A percentile compares a stretch with the other conserved stretches of the same genome.
phyloP scores from a whole-genome alignment of 2,113 vertebrate species.

The Lonchura striata region DNA sequence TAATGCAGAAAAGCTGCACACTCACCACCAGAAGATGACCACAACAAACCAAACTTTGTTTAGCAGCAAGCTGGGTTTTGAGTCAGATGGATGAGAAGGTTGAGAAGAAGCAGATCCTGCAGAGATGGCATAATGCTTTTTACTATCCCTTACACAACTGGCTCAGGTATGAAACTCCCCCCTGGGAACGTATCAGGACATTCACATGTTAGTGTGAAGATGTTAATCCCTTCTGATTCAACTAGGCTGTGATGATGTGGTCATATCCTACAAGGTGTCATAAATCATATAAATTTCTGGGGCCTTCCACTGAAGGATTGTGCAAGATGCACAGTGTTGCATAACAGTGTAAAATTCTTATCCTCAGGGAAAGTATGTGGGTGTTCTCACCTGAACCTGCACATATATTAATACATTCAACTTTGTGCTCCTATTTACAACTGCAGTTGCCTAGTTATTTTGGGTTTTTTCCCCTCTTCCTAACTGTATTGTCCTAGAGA shows the following conservation, averaged over 20 bases:
- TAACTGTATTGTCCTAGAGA: not conserved
- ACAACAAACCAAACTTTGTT: not conserved
- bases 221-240: not conserved
- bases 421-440: not conserved
- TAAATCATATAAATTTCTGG: rapidly evolving
- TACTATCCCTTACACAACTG: not conserved
- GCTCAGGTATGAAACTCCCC: not conserved
- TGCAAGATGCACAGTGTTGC: not conserved
- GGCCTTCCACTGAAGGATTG: not conserved
- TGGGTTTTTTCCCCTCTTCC: not conserved
- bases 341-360: not conserved
- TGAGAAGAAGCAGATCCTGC: not conserved
- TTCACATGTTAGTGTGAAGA: not conserved
- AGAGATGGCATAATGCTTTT: not conserved
- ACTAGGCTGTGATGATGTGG: rapidly evolving
- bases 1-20: not conserved
- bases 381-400: rapidly evolving
- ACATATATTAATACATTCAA: not conserved
- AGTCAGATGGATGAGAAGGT: not conserved
- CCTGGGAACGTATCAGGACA: not conserved
- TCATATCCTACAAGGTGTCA: not conserved
- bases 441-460: not conserved
- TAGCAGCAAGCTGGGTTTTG: not conserved
- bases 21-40: not conserved
- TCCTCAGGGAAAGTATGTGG: not conserved